Conservation (phyloP, 35 echinoderm and acorn worm genomes). For the Apostichopus japonicus region DNA sequence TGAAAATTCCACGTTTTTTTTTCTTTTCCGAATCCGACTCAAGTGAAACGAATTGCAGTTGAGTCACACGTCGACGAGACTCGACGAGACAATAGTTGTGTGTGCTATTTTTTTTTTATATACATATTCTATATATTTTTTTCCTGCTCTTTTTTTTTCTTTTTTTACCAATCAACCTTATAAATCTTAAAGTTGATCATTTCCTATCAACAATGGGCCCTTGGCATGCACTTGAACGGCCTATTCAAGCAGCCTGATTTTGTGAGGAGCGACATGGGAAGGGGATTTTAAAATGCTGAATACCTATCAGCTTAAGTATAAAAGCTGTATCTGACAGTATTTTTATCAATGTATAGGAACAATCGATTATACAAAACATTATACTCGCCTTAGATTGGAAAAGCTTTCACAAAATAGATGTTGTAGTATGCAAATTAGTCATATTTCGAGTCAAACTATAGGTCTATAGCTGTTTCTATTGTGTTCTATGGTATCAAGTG, state of each 20-base stretch:
- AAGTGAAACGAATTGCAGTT: neutral
- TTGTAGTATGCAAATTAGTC: no score
- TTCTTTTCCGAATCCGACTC: neutral
- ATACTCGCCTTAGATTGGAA: no score
- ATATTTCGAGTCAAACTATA: no score
- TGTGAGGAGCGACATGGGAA: neutral
- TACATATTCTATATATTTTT: neutral
- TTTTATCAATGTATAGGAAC: no score
- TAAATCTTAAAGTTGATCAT: neutral
- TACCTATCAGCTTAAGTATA: neutral
- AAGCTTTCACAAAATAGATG: no score
- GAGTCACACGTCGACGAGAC: neutral
- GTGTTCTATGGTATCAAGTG: no score
- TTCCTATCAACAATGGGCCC: neutral
- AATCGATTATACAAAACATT: no score
- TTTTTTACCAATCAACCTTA: neutral
- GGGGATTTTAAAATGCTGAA: neutral
- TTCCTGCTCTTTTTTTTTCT: neutral
- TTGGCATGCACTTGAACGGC: constrained; percentile 13
- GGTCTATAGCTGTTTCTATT: no score
- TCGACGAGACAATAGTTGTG: neutral
- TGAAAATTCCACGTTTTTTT: neutral
- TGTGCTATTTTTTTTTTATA: neutral
- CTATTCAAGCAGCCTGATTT: neutral
- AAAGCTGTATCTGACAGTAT: no score